These are phyloP conservation scores for Cheilosia grossa DNA, from an alignment of 2,888 invertebrate species.

Conservation along the genomic window DNA sequence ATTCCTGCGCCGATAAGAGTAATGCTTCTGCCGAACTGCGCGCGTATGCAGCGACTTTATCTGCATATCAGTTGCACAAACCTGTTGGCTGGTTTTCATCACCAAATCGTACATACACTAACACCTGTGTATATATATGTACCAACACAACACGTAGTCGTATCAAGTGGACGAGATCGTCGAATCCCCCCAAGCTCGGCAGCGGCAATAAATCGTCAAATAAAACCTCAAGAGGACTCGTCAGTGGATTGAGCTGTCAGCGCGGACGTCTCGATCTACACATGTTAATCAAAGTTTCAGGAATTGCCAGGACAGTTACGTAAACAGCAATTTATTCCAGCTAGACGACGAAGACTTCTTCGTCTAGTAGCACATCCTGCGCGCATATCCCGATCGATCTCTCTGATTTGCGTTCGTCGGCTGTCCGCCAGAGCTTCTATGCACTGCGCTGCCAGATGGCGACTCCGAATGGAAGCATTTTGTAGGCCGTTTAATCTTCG, in stretches of 20 bases:
- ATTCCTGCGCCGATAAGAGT: constrained; percentile 59
- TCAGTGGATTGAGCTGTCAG: constrained; percentile 74
- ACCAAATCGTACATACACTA: constrained; percentile 35
- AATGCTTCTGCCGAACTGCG: constrained; percentile 69
- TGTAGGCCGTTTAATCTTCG: constrained; percentile 73
- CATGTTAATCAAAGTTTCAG: constrained; percentile 74
- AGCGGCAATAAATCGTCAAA: constrained; percentile 73
- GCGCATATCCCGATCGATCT: constrained; percentile 70
- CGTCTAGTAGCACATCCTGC: constrained; percentile 55
- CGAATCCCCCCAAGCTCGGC: constrained; percentile 61
- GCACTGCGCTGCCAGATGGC: constrained; percentile 59
- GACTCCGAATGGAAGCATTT: constrained; percentile 56
- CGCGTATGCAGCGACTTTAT: constrained; percentile 61
- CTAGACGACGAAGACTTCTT: constrained; percentile 40
- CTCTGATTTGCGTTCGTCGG: constrained; percentile 60
- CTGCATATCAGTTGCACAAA: constrained; percentile 70
- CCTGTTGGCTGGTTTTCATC: constrained; percentile 61
- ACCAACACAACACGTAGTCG: constrained; percentile 29
- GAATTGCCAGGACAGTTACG: constrained; percentile 74
- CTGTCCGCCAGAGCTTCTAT: constrained; percentile 33
- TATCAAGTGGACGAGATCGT: constrained; percentile 62
- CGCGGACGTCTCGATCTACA: constrained; percentile 73
- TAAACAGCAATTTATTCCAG: constrained; percentile 73
- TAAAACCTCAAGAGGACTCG: constrained; percentile 68
- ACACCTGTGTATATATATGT: neutral